phyloP scores from a whole-genome alignment of 2,888 invertebrate species.

The Neria commutata region DNA sequence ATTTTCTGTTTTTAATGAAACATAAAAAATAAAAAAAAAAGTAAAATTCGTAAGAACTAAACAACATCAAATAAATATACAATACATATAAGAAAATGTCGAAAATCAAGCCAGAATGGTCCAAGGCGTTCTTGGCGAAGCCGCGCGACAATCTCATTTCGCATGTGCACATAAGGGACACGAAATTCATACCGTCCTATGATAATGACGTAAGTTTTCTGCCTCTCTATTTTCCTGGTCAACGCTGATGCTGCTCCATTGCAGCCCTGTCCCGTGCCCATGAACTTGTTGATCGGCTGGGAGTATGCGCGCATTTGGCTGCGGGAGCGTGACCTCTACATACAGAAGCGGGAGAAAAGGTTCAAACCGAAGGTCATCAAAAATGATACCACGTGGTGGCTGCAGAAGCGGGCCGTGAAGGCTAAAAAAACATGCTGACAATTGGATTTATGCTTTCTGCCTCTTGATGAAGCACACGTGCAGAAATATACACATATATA shows the following conservation, averaged over 20 bases:
- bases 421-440: not conserved
- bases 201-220: slow-evolving; percentile 38
- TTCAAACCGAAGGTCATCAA: slow-evolving; percentile 35
- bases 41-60: not conserved
- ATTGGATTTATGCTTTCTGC: not conserved
- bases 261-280: slow-evolving; percentile 32
- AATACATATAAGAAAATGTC: too few relatives aligned
- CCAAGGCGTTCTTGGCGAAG: slow-evolving; percentile 28
- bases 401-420: slow-evolving; percentile 37
- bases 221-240: not conserved
- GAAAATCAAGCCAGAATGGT: slow-evolving; percentile 34
- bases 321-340: slow-evolving; percentile 36
- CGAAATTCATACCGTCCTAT: slow-evolving; percentile 36
- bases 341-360: slow-evolving; percentile 14
- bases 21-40: slow-evolving; percentile 19
- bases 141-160: slow-evolving; percentile 46
- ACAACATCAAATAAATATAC: too few relatives aligned
- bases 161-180: slow-evolving; percentile 28
- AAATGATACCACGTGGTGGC: slow-evolving; percentile 46
- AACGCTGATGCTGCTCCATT: not conserved
- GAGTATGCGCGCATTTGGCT: slow-evolving; percentile 46
- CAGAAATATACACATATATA: too few relatives aligned
- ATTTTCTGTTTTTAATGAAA: slow-evolving; percentile 12
- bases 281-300: slow-evolving; percentile 35
- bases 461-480: not conserved